Base-by-base conservation (phyloP, 2,797 vertebrate species). In the Poecilia velifera region DNA sequence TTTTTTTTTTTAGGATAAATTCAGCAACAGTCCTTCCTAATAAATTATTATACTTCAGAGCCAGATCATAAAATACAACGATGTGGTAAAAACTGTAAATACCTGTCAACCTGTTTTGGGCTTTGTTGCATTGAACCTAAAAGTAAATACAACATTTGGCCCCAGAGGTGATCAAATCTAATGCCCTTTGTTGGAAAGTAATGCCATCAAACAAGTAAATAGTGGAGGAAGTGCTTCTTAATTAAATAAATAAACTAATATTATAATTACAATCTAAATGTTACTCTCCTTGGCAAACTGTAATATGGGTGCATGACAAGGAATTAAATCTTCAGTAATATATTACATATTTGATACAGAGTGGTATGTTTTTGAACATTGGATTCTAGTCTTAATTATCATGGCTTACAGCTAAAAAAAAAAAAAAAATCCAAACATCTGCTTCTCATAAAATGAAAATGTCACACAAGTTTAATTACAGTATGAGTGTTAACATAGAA, bases 201-300 rank as follows among this genome's bases (percentile, higher is more conserved):
- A 18, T 18, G 46, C 46, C 4, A 76, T 66, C 0, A 41, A 25
- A 47, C 43, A 81, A 80, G 49, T 72, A 87, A 79, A 80, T 66
- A 57, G 43, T 79, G 46, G 49, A 78, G 45, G 82, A 74, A 76
- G 79, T 2, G 1, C 25, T 59, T 31, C 68, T 70, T 70, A 72
- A 76, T 72, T 59, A 80, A 79, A 84, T 9, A 64, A 64, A 36
- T 31, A 31, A 31, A 31, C 31, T 72, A 68, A 81, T 41, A 86
- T 70, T 41, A 86, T 70, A 75, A 68, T 81, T n/a, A 76, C 81
- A 78, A 73, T 77, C 6, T 39, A 76, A 51, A 45, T 73, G 41
- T 76, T 43, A 59, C 81, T 84, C 81, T 86, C 81, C 87, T 88
- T 91, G 87, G 86, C 82, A 79, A 71, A n/a, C 12, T 43, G 41